Evolutionary conservation across 1,140 invertebrate species (phyloP).

Genomic region (Papilio dardanus): DNA sequence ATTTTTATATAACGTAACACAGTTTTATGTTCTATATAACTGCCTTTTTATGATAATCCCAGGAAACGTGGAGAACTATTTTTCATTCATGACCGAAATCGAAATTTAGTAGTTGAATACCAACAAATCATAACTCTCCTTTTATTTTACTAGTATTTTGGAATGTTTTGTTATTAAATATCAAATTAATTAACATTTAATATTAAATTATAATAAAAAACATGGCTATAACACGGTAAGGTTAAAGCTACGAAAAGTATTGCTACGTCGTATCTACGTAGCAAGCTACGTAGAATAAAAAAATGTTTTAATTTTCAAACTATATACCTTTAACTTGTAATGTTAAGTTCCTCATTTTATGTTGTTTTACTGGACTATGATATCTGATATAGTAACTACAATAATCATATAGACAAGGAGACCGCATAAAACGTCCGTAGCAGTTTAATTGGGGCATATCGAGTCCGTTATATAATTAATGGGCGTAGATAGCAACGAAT

Average conservation of each 20-base stretch:
- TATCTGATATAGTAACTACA: not conserved
- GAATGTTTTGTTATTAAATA: too few species aligned
- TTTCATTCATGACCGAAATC: slow-evolving; percentile 29
- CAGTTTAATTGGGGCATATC: slow-evolving; percentile 65
- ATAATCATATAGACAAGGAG: slow-evolving; percentile 22
- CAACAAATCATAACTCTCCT: slow-evolving; percentile 17
- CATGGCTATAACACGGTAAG: too few species aligned
- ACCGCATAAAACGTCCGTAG: slow-evolving; percentile 50
- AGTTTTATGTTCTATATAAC: slow-evolving; percentile 26
- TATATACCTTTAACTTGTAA: not conserved
- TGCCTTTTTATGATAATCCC: slow-evolving; percentile 33
- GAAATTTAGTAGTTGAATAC: slow-evolving; percentile 17
- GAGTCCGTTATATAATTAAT: slow-evolving; percentile 61
- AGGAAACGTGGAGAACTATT: slow-evolving; percentile 19
- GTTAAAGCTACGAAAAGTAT: not conserved
- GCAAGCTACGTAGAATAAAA: not conserved
- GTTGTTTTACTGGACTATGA: too few species aligned
- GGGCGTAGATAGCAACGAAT: slow-evolving; percentile 54
- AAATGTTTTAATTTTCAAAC: not conserved
- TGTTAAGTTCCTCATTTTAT: not conserved
- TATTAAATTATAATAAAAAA: too few species aligned
- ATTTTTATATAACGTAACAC: slow-evolving; percentile 21
- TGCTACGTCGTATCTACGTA: not conserved
- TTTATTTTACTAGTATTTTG: not conserved
- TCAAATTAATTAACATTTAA: too few species aligned